Base-by-base conservation (phyloP, 2,888 invertebrate species). In the Aporophyla nigra region DNA sequence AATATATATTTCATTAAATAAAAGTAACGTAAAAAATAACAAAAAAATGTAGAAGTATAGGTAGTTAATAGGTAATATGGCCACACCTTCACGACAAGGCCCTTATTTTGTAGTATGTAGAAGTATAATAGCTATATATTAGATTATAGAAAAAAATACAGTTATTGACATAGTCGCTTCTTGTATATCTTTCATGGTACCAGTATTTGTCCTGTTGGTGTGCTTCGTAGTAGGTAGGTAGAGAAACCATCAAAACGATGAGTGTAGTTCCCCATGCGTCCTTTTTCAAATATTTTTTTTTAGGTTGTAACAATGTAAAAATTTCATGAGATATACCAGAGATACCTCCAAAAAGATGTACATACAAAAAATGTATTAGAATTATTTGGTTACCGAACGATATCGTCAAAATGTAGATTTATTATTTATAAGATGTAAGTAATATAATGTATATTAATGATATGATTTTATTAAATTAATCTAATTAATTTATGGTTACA, bases 261-360 rank as follows among this genome's bases (percentile, higher is more conserved):
- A 66, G 70, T 80, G 70, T 88, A 79, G 82, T 75, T 71, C 82
- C 85, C 87, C 58, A 74, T 53, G 83, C 82, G 58, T 58, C 80
- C 87, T 84, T 51, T 74, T 78, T n/a, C 19, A 21, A 51, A 53
- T 75, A 78, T 72, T 43, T 69, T 82, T n/a, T 66, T 16, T n/a
- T 68, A 62, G 59, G 65, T 54, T 63, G 69, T 65, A 63, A 65
- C 65, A 80, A 54, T 87, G 82, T 87, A 83, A 69, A 86, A 87
- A 82, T 85, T 86, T 87, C 87, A 88, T 84, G 86, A 87, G 89
- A 86, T 87, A 86, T 85, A 84, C 86, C 87, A 88, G 85, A 80
- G 88, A 88, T 88, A 88, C 88, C 88, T 88, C 88, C 80, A 79
- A 72, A 82, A 51, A 27, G 56, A 43, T 88, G 88, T 88, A 88